A percentile compares a stretch with the other conserved stretches of the same genome.
These are phyloP conservation scores for Patella ulyssiponensis DNA, from an alignment of 2,888 invertebrate species.

Conservation along the genomic window DNA sequence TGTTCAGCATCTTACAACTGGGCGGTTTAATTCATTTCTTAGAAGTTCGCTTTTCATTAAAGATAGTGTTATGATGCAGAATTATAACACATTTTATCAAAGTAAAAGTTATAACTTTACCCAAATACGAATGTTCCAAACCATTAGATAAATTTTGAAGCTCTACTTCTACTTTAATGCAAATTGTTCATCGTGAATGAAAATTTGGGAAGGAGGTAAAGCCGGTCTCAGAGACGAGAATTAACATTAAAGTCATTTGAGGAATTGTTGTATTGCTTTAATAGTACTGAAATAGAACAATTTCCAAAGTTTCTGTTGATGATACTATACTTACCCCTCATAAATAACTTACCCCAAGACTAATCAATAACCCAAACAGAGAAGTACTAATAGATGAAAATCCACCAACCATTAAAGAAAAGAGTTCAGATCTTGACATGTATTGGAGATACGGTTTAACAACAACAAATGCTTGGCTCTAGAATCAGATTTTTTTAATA, in stretches of 20 bases:
- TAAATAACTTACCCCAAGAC: constrained; percentile 31
- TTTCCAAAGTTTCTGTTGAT: too few species aligned
- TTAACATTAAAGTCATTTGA: too few species aligned
- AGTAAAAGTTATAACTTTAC: too few species aligned
- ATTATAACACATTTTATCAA: not conserved
- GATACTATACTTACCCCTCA: not conserved
- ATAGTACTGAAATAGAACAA: too few species aligned
- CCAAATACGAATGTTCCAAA: too few species aligned
- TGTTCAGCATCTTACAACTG: not conserved
- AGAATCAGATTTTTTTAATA: not conserved
- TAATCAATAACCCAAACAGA: constrained; percentile 25
- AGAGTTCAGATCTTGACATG: constrained; percentile 34
- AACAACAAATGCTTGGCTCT: constrained; percentile 31
- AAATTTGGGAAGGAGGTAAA: too few species aligned
- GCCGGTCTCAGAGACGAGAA: too few species aligned
- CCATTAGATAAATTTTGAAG: too few species aligned
- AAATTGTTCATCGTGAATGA: too few species aligned
- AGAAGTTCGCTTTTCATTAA: not conserved
- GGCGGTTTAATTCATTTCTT: not conserved
- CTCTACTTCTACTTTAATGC: too few species aligned
- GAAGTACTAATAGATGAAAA: constrained; percentile 31
- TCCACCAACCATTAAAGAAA: constrained; percentile 33
- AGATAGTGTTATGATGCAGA: not conserved
- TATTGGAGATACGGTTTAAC: constrained; percentile 30
- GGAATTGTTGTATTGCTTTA: too few species aligned